A percentile compares a stretch with the other conserved stretches of the same genome.
Evolutionary conservation across 35 echinoderm and acorn worm genomes (phyloP).

Genomic region (Strongylocentrotus purpuratus): DNA sequence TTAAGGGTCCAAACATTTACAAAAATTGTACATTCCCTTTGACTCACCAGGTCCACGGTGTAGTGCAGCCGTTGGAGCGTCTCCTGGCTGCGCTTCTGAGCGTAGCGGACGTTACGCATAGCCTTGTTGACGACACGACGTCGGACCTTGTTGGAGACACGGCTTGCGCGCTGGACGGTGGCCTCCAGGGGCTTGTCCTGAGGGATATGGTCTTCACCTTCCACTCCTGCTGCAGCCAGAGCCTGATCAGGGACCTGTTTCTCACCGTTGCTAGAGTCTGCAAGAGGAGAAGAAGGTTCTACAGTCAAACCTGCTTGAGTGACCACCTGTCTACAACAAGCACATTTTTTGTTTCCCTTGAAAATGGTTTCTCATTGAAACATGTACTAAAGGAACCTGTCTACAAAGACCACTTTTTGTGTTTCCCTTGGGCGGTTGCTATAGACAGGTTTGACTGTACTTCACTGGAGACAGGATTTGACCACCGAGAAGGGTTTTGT

Average conservation of each 20-base stretch:
- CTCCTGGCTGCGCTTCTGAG: slow-evolving; percentile 93
- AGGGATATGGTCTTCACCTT: background rate
- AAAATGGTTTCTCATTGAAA: too few species aligned
- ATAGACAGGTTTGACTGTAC: background rate
- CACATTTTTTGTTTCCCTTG: too few species aligned
- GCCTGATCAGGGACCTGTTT: slow-evolving; percentile 43
- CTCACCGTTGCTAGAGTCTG: background rate
- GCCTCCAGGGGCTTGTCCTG: slow-evolving; percentile 33
- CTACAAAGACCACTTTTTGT: too few species aligned
- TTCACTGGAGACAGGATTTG: background rate
- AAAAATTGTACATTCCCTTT: background rate
- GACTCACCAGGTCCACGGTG: slow-evolving; percentile 89
- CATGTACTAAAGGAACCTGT: too few species aligned
- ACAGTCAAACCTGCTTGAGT: too few species aligned
- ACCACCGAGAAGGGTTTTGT: background rate
- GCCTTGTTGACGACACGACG: slow-evolving; percentile 77
- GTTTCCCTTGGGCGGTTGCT: too few species aligned
- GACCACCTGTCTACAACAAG: too few species aligned
- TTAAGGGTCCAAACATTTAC: too few species aligned
- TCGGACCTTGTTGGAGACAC: slow-evolving; percentile 76
- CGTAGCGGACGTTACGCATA: slow-evolving; percentile 83
- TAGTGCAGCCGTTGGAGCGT: slow-evolving; percentile 87
- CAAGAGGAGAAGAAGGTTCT: background rate
- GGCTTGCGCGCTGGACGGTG: slow-evolving; percentile 58
- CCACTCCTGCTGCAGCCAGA: background rate